Evolutionary conservation across 2,113 vertebrate species (phyloP).

Genomic region (Hemicordylus capensis): DNA sequence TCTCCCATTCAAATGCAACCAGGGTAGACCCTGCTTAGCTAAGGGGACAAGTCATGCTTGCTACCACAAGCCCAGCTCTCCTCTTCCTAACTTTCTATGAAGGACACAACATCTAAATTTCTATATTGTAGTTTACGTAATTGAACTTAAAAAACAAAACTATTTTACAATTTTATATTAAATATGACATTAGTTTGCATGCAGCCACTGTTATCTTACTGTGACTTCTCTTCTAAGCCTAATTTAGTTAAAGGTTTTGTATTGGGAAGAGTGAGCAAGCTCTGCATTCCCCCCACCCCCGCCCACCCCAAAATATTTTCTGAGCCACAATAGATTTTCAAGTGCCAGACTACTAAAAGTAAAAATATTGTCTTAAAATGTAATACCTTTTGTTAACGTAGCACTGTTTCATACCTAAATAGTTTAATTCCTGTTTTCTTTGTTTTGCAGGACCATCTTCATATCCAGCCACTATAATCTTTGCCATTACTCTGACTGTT

Average conservation of each 20-base stretch:
- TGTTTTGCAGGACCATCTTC: conserved; percentile 28
- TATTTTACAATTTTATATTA: neutral
- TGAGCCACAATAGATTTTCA: neutral
- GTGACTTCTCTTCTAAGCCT: neutral
- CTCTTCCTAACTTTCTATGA: neutral
- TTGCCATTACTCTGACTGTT: accelerated
- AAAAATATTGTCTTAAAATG: neutral
- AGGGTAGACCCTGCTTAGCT: no score
- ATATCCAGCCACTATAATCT: conserved; percentile 5
- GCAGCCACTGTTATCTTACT: neutral
- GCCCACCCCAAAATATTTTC: neutral
- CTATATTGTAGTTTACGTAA: neutral
- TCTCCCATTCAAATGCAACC: no score
- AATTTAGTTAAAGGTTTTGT: neutral
- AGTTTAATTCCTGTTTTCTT: neutral
- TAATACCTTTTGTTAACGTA: neutral
- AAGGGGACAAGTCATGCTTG: no score
- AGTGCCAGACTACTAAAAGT: neutral
- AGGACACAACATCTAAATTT: neutral
- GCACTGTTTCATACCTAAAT: neutral
- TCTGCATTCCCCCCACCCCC: neutral
- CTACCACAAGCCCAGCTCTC: no score
- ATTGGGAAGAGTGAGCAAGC: neutral
- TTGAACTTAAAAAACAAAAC: neutral
- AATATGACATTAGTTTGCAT: neutral